Conservation (phyloP, 2,797 vertebrate species). For the Protonibea diacanthus region DNA sequence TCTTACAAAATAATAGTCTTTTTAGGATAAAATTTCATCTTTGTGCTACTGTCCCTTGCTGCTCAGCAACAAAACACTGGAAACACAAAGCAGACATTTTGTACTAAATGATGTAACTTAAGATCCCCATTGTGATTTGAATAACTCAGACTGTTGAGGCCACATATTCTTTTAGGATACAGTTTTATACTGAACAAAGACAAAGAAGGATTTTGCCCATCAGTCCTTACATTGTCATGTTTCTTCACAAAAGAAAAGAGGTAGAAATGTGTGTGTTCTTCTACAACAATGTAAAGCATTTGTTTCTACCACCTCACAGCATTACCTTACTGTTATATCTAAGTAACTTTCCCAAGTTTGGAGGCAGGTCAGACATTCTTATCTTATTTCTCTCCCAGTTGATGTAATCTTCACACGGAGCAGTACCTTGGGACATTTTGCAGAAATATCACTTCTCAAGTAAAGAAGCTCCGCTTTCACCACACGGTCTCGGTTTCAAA, state of each 20-base stretch:
- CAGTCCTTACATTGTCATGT: background rate
- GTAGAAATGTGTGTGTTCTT: constrained; percentile 14
- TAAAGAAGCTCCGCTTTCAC: constrained; percentile 50
- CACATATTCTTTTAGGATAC: background rate
- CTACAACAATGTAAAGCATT: constrained; percentile 4
- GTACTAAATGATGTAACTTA: background rate
- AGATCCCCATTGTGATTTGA: background rate
- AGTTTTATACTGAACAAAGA: background rate
- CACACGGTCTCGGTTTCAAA: constrained; percentile 46
- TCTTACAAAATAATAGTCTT: background rate
- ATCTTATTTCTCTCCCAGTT: constrained; percentile 41
- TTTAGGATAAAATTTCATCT: background rate
- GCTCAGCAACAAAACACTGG: background rate
- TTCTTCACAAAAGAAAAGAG: background rate
- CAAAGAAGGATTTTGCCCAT: background rate
- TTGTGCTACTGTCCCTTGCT: background rate
- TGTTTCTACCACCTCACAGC: constrained; percentile 3
- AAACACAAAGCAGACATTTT: constrained; percentile 4
- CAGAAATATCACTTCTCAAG: constrained; percentile 44
- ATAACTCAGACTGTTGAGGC: background rate
- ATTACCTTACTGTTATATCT: constrained; percentile 14
- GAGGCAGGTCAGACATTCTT: constrained; percentile 24
- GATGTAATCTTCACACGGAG: constrained; percentile 42
- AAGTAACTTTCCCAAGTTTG: constrained; percentile 6
- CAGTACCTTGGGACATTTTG: constrained; percentile 40